phyloP scores from a whole-genome alignment of 1,140 invertebrate genomes.

The Drosophila lacertosa region DNA sequence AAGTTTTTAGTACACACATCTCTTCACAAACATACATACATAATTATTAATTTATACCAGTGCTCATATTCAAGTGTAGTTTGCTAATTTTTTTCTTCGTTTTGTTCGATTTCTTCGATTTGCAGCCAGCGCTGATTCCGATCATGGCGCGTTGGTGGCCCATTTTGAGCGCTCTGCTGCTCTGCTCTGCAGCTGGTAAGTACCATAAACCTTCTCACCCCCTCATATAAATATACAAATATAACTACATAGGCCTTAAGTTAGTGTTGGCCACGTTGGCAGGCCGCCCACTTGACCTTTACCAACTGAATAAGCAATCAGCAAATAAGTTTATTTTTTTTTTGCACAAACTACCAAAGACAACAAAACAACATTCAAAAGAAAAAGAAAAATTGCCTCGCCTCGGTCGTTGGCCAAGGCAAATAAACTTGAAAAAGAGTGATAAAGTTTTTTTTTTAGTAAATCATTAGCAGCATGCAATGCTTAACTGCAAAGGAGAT shows the following conservation, averaged over 20 bases:
- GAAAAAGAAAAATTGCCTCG: conserved; percentile 20
- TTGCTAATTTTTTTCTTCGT: conserved; percentile 41
- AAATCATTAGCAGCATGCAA: conserved; percentile 68
- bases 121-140: conserved; percentile 57
- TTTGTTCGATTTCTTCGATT: conserved; percentile 45
- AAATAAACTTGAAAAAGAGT: conserved; percentile 60
- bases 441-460: conserved; percentile 35
- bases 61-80: conserved; percentile 25
- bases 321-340: conserved; percentile 30
- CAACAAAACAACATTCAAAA: conserved; percentile 16
- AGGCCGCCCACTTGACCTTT: conserved; percentile 63
- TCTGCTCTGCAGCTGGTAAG: conserved; percentile 78
- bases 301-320: conserved; percentile 47
- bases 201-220: conserved; percentile 20
- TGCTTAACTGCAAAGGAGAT: conserved; percentile 1
- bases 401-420: conserved; percentile 66
- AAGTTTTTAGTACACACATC: conserved; percentile 26
- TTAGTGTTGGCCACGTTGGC: conserved; percentile 41
- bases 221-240: neutral
- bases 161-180: conserved; percentile 70
- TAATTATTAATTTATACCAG: conserved; percentile 11
- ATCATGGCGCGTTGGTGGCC: conserved; percentile 81
- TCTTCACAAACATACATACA: conserved; percentile 1
- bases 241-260: conserved; percentile 17
- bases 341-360: conserved; percentile 47